Percentiles rank a stretch among this genome's conserved stretches.
Conservation (phyloP, 2,113 vertebrate species). For the Paradoxurus hermaphroditus region DNA sequence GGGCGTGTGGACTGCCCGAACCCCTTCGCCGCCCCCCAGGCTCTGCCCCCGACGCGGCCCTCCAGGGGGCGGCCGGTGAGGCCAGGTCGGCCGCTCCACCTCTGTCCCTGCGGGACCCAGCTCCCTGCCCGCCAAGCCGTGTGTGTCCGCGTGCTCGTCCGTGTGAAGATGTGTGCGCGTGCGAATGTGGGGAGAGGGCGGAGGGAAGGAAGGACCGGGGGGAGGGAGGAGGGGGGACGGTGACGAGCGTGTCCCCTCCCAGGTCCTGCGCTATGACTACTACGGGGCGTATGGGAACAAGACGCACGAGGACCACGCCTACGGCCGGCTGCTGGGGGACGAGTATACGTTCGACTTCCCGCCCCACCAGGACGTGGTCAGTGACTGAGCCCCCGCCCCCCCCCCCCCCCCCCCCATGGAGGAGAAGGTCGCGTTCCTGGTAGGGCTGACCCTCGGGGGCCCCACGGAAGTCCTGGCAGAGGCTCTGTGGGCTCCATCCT, state of each 20-base stretch:
- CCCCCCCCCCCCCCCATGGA: accelerated
- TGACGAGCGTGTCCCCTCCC: accelerated
- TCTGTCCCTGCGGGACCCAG: accelerated
- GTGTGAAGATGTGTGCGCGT: too few species aligned
- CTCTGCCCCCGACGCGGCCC: accelerated
- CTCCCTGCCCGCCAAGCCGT: not conserved
- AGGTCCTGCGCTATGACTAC: slow-evolving; percentile 94
- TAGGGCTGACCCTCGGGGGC: accelerated
- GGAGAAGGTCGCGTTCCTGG: accelerated
- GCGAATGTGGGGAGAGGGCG: accelerated
- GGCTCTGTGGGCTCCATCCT: not conserved
- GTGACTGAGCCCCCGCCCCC: not conserved
- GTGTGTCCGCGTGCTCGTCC: not conserved
- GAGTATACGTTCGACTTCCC: slow-evolving; percentile 97
- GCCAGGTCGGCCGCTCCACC: not conserved
- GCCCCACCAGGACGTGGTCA: slow-evolving; percentile 90
- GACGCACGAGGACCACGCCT: slow-evolving; percentile 83
- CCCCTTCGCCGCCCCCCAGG: accelerated
- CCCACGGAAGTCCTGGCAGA: too few species aligned
- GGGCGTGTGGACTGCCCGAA: accelerated
- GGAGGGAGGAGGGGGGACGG: accelerated
- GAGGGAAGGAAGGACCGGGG: accelerated
- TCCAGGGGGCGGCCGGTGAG: accelerated
- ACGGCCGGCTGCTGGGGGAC: slow-evolving; percentile 85
- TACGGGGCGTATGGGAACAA: slow-evolving; percentile 88